phyloP scores from a whole-genome alignment of 2,113 vertebrate species.

The Willisornis vidua region DNA sequence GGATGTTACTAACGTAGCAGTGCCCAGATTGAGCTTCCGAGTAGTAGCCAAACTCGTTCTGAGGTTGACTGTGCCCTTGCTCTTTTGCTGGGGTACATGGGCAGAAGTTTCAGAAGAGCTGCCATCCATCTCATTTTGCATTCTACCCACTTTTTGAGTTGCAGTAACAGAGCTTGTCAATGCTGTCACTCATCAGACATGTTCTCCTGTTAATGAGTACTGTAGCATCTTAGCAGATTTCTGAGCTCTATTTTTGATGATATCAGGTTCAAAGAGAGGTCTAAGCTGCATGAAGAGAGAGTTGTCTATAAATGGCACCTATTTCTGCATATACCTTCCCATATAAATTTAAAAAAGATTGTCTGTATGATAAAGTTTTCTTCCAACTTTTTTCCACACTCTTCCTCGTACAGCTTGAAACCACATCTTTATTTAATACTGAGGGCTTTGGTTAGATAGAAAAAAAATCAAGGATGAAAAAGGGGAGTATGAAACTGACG shows the following conservation, averaged over 20 bases:
- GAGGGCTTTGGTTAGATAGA: background rate
- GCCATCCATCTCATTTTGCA: background rate
- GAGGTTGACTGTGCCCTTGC: accelerated
- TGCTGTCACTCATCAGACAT: background rate
- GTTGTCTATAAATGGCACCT: background rate
- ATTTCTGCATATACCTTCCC: background rate
- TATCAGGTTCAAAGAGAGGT: background rate
- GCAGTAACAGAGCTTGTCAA: background rate
- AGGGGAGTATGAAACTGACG: background rate
- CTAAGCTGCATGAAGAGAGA: background rate
- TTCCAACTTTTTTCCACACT: background rate
- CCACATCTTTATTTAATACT: background rate
- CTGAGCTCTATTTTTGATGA: background rate
- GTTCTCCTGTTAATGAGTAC: background rate
- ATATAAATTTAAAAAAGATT: background rate
- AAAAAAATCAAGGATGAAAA: background rate
- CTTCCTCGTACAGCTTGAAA: background rate
- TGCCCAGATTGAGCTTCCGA: background rate
- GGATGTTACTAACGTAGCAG: background rate
- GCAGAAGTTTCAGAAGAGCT: background rate
- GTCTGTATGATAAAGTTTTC: background rate
- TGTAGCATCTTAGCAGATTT: background rate
- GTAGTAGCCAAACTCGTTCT: background rate
- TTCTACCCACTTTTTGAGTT: background rate
- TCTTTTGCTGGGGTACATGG: background rate